These are phyloP conservation scores for Rhynchomys soricoides DNA, from an alignment of 2,113 vertebrate genomes.

Conservation along the genomic window DNA sequence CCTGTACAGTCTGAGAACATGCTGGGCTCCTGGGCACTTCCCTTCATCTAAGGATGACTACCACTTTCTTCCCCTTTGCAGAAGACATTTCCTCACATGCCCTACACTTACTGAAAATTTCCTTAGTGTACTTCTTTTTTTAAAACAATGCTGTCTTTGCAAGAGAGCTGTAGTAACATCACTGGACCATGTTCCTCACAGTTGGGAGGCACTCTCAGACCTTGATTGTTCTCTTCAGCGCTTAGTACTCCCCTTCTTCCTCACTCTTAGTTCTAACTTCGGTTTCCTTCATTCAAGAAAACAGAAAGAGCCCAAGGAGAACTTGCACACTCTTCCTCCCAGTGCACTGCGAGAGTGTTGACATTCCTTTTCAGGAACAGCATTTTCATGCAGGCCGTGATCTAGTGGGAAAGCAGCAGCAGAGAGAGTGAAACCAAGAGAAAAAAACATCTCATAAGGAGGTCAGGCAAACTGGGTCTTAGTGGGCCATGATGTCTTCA, in stretches of 20 bases:
- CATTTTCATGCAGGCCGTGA: neutral
- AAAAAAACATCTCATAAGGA: neutral
- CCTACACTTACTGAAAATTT: neutral
- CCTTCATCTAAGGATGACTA: neutral
- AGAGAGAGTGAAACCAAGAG: neutral
- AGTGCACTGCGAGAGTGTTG: neutral
- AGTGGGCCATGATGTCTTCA: neutral
- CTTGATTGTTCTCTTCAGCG: neutral
- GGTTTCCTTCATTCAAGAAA: conserved; percentile 9
- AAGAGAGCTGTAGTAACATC: neutral
- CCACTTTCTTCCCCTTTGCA: neutral
- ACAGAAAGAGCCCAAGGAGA: neutral
- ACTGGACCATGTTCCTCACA: neutral
- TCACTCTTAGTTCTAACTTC: neutral
- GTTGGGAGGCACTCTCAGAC: neutral
- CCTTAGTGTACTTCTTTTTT: neutral
- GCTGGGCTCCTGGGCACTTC: neutral
- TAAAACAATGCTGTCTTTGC: neutral
- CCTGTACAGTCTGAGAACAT: neutral
- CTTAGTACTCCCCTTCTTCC: neutral
- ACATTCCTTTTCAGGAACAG: neutral
- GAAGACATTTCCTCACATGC: neutral
- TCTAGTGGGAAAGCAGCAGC: neutral
- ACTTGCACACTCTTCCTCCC: neutral
- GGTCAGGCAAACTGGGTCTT: neutral